Evolutionary conservation across 1,140 invertebrate genomes (phyloP).

Genomic region (Cepaea nemoralis): DNA sequence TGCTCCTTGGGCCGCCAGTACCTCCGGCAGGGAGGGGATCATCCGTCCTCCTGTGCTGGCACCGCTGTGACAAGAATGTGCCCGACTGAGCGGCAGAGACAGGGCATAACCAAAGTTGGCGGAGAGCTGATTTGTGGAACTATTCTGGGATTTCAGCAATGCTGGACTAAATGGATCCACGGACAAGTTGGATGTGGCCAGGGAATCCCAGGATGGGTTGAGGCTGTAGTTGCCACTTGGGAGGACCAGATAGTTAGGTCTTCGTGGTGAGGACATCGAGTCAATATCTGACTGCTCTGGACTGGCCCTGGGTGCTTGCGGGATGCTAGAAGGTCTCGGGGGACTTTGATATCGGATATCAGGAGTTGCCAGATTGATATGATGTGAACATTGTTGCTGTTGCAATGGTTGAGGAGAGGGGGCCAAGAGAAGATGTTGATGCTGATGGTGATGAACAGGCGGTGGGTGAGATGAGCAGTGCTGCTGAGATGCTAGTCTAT

Average conservation of each 20-base stretch:
- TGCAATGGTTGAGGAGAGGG: conserved; percentile 29
- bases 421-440: conserved; percentile 39
- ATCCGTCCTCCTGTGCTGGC: conserved; percentile 51
- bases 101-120: conserved; percentile 49
- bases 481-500: conserved; percentile 23
- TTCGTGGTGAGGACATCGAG: conserved; percentile 73
- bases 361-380: not conserved
- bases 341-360: conserved; percentile 15
- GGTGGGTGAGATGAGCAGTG: conserved; percentile 27
- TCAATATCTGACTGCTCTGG: conserved; percentile 78
- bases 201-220: conserved; percentile 65
- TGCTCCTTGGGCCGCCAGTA: conserved; percentile 89
- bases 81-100: conserved; percentile 54
- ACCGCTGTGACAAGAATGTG: conserved; percentile 62
- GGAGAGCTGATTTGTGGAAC: conserved; percentile 64
- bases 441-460: conserved; percentile 49
- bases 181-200: conserved; percentile 59
- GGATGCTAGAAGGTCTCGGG: conserved; percentile 47
- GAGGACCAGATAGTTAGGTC: conserved; percentile 68
- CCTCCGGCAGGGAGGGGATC: conserved; percentile 75
- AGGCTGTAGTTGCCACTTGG: conserved; percentile 61
- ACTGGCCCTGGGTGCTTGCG: conserved; percentile 74
- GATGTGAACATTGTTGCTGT: conserved; percentile 22
- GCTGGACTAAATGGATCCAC: conserved; percentile 57
- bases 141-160: conserved; percentile 59